These are phyloP conservation scores for Xenops minutus DNA, from an alignment of 2,797 vertebrate genomes.

Conservation along the genomic window DNA sequence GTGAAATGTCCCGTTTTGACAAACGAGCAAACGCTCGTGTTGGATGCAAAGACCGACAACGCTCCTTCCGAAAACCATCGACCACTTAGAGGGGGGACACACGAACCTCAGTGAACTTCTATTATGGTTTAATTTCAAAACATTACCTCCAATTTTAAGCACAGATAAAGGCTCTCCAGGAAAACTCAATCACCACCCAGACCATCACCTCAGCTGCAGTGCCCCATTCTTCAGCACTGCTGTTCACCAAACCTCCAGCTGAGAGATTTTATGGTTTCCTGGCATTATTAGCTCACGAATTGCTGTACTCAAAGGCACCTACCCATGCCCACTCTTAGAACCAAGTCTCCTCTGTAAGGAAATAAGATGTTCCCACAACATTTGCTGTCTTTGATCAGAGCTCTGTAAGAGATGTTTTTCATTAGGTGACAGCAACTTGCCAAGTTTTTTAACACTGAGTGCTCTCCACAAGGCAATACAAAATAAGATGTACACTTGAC, in stretches of 20 bases:
- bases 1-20: neutral
- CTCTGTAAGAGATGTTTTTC: neutral
- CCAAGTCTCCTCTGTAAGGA: neutral
- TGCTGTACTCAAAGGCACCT: neutral
- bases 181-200: conserved; percentile 58
- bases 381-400: neutral
- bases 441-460: neutral
- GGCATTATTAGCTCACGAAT: conserved; percentile 42
- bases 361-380: neutral
- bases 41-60: neutral
- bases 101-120: conserved; percentile 7
- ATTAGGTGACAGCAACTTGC: neutral
- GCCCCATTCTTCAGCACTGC: neutral
- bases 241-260: conserved; percentile 26
- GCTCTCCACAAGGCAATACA: neutral
- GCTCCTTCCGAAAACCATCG: neutral
- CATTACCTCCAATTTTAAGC: conserved; percentile 53
- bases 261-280: conserved; percentile 53
- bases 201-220: conserved; percentile 55
- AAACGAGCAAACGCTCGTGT: neutral
- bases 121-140: conserved; percentile 24
- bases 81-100: neutral
- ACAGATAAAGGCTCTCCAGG: conserved; percentile 55
- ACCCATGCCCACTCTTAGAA: neutral
- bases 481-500: conserved; percentile 7